Evolutionary conservation across 2,113 vertebrate genomes (phyloP).

Genomic region (Nestor notabilis): DNA sequence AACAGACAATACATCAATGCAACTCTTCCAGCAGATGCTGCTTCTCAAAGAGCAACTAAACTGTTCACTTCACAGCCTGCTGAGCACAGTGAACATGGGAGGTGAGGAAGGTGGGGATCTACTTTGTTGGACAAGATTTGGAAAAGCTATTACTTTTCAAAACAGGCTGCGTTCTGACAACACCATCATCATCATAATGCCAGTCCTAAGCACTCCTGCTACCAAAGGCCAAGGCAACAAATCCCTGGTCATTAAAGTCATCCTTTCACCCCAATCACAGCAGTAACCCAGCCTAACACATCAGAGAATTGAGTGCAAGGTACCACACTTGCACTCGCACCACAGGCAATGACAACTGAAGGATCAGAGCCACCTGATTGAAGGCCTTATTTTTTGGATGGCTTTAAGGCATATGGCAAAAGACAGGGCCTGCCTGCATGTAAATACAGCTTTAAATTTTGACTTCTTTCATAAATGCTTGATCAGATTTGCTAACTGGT

Average conservation of each 20-base stretch:
- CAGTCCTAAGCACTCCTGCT: background rate
- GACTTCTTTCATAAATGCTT: conserved; percentile 36
- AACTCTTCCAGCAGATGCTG: background rate
- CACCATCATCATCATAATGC: background rate
- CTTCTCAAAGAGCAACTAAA: background rate
- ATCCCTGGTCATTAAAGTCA: background rate
- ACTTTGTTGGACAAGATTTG: background rate
- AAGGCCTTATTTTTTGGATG: background rate
- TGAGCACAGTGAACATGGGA: background rate
- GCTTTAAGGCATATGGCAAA: conserved; percentile 40
- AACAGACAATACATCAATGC: background rate
- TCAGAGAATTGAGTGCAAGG: background rate
- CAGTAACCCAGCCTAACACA: background rate
- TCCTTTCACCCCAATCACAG: background rate
- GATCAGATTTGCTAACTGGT: conserved; percentile 50
- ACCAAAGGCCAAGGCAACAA: accelerated
- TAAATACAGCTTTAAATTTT: conserved; percentile 59
- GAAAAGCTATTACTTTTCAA: background rate
- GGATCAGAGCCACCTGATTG: background rate
- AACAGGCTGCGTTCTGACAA: background rate
- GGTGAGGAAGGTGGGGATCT: background rate
- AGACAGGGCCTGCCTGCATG: conserved; percentile 43
- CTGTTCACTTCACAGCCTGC: background rate
- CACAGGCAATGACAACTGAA: background rate
- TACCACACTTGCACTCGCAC: background rate